A percentile compares a stretch with the other conserved stretches of the same genome.
phyloP scores from a whole-genome alignment of 1,140 invertebrate genomes.

The Cydia strobilella region DNA sequence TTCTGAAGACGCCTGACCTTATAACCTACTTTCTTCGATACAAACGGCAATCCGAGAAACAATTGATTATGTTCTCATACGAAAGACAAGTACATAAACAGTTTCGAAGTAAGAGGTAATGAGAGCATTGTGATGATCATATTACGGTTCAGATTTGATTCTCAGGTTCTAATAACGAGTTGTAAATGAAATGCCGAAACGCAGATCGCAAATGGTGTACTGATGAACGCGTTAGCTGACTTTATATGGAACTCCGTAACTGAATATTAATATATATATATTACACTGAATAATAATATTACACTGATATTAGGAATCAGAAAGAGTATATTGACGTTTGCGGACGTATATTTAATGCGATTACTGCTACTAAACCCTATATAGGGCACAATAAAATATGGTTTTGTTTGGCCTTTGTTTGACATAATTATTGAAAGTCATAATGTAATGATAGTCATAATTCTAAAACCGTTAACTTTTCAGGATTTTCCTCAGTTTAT shows the following conservation, averaged over 20 bases:
- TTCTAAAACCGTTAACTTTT: too few species aligned
- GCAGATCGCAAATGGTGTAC: conserved; percentile 41
- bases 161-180: conserved; percentile 1
- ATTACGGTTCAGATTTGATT: conserved; percentile 31
- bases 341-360: too few species aligned
- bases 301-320: background rate
- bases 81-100: background rate
- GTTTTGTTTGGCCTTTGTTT: too few species aligned
- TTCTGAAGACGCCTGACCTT: conserved; percentile 49
- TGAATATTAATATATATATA: too few species aligned
- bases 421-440: too few species aligned
- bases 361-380: too few species aligned
- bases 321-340: too few species aligned
- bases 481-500: too few species aligned
- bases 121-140: background rate
- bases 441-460: too few species aligned
- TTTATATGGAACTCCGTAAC: background rate
- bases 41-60: conserved; percentile 49
- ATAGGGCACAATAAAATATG: too few species aligned
- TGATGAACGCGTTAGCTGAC: conserved; percentile 14
- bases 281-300: too few species aligned
- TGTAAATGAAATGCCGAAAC: conserved; percentile 39
- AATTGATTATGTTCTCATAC: conserved; percentile 37
- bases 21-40: conserved; percentile 53
- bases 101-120: background rate